Evolutionary conservation across 1,140 invertebrate genomes (phyloP).

Genomic region (Drosophila repletoides): DNA sequence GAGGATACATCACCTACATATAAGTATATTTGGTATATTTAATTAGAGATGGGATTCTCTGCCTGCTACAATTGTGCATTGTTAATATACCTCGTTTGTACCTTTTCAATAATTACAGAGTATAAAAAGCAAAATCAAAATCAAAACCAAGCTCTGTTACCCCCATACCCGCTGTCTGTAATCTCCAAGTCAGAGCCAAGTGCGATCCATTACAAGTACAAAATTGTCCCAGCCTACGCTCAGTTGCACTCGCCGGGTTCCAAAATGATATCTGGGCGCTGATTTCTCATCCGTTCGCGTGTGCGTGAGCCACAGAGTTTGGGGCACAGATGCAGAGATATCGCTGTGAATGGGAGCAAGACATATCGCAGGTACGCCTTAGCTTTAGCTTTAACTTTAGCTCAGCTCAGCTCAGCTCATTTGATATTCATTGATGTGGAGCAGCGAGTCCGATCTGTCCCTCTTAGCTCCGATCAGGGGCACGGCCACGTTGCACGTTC

Average conservation of each 20-base stretch:
- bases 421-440: constrained; percentile 78
- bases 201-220: constrained; percentile 77
- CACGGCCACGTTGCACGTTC: constrained; percentile 34
- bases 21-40: no score
- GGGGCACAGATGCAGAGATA: constrained; percentile 47
- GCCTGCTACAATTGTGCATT: no score
- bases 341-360: constrained; percentile 69
- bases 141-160: constrained; percentile 17
- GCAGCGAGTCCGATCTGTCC: constrained; percentile 46
- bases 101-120: no score
- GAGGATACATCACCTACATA: no score
- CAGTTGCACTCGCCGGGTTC: constrained; percentile 33
- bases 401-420: no score
- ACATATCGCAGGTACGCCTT: constrained; percentile 64
- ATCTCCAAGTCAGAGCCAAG: constrained; percentile 41
- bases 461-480: constrained; percentile 22
- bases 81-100: no score
- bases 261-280: constrained; percentile 50
- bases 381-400: constrained; percentile 15
- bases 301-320: constrained; percentile 52
- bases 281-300: constrained; percentile 55
- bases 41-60: no score
- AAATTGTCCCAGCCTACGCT: constrained; percentile 76
- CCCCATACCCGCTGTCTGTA: neutral
- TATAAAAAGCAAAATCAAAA: constrained; percentile 29